Evolutionary conservation across 2,113 vertebrate species (phyloP), one percentile per base, ranked within the genome.

Genomic region (Nettapus auritus): DNA sequence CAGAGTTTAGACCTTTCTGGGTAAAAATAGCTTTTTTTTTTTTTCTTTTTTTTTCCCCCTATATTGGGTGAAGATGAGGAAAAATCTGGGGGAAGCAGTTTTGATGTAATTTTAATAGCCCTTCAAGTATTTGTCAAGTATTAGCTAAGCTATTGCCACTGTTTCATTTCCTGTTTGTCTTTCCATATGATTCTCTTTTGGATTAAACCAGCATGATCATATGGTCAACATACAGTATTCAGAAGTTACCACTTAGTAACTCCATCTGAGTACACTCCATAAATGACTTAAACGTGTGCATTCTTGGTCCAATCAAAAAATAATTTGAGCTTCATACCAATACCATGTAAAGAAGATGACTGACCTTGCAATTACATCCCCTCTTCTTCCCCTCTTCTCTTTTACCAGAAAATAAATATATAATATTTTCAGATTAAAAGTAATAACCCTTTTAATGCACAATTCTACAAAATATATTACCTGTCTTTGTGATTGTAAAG

Each of bases 111-210:
- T 89, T 95, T 94, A 94, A 94, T 73, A 94, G 68, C 82, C 63
- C 63, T 59, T 96, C 67, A 95, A 96, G 63, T 95, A 94, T 94
- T 95, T 93, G 75, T 94, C 71, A 73, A 95, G 89, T 89, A 92
- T 94, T 95, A 91, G 93, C 87, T 95, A 93, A 96, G 87, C 71
- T 89, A 88, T 91, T 94, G 93, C 93, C 94, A 96, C 94, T 89
- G 93, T 97, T 95, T 94, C 82, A 92, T 95, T 97, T 96, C 89
- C 93, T 93, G 91, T 95, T 95, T 95, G 82, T 80, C 79, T 96
- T 94, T 93, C 89, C 91, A 74, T 90, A 87, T 94, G 83, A 92
- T 71, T 68, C 62, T 29, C 57, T 69, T 10, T 66, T 86, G 94
- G 68, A 91, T 77, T 93, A 88, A 95, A 80, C 53, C 87, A 95